Base-by-base conservation (phyloP, 2,888 invertebrate genomes). In the Ormyrus nitidulus region DNA sequence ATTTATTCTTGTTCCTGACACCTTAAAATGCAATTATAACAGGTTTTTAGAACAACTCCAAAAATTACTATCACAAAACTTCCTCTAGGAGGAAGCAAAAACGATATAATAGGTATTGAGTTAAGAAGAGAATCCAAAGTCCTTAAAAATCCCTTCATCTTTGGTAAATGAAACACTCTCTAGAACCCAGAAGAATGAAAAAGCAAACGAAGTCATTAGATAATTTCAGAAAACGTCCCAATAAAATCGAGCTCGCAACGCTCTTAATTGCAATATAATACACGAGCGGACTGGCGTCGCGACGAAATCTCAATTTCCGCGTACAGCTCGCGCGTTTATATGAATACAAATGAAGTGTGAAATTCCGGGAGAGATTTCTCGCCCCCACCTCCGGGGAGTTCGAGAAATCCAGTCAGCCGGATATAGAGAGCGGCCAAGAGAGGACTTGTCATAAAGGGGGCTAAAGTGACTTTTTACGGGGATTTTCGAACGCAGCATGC, bases 301-400 rank as follows among this genome's bases (percentile, higher is more conserved):
- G 56, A 49, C 71, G 64, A 66, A 71, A 77, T 65, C 71, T 65
- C 77, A 64, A 70, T 70, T 69, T 77, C 56, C 75, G 59, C 51
- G 13, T 46, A 10, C 49, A 56, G 49, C n/a, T 56, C 46, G 34
- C 10, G 5, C 62, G 69, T 48, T 65, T 58, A 53, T 48, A 54
- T 66, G 78, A 78, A 72, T 78, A 59, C n/a, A 72, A 78, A 78
- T 78, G 72, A 78, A 78, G 66, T 34, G 71, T 53, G 54, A 78
- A 72, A 72, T 66, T 54, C 61, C 62, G 34, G 11, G 19, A 34
- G 34, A 49, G 54, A 48, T 61, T 59, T 53, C 34, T 34, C 2
- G 34, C 34, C 34, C 34, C 3, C 34, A 3, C 2, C 34, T 3
- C 34, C 34, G 44, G 68, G 13, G 49, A 46, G 64, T 48, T 13